Conservation (phyloP, 2,888 invertebrate genomes). For the Rhamnusium bicolor region DNA sequence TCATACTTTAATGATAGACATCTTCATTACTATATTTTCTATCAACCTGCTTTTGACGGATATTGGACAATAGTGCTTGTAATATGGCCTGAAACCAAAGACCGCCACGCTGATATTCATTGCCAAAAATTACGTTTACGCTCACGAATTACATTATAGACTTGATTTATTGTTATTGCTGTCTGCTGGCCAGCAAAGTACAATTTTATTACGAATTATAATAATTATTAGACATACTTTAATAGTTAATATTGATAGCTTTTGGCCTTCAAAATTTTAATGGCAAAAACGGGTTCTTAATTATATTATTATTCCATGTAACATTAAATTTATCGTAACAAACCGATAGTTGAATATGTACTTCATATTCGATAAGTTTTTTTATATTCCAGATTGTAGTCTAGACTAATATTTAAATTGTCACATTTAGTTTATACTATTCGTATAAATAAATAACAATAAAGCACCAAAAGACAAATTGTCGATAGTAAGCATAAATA, state of each 20-base stretch:
- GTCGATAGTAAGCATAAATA: background rate
- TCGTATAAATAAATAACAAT: background rate
- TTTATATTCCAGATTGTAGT: background rate
- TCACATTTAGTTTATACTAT: background rate
- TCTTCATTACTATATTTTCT: too few relatives aligned
- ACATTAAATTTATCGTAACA: constrained; percentile 19
- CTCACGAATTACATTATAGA: constrained; percentile 49
- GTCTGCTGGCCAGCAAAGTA: constrained; percentile 42
- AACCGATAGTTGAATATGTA: background rate
- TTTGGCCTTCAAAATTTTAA: constrained; percentile 48
- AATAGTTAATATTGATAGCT: constrained; percentile 43
- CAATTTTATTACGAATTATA: constrained; percentile 48
- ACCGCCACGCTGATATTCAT: constrained; percentile 16
- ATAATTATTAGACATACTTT: constrained; percentile 48
- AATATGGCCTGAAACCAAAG: constrained; percentile 35
- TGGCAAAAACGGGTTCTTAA: constrained; percentile 47
- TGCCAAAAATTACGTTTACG: constrained; percentile 42
- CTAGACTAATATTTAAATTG: constrained; percentile 6
- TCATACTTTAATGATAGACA: too few relatives aligned
- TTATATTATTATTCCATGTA: constrained; percentile 38
- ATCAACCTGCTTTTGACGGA: background rate
- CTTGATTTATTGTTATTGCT: constrained; percentile 50
- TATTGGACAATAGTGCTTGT: background rate
- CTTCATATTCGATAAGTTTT: background rate
- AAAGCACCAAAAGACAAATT: background rate